Percentiles rank a stretch among this genome's conserved stretches.
These are phyloP conservation scores for Phylloscopus collybita DNA, from an alignment of 2,797 vertebrate genomes.

Conservation along the genomic window DNA sequence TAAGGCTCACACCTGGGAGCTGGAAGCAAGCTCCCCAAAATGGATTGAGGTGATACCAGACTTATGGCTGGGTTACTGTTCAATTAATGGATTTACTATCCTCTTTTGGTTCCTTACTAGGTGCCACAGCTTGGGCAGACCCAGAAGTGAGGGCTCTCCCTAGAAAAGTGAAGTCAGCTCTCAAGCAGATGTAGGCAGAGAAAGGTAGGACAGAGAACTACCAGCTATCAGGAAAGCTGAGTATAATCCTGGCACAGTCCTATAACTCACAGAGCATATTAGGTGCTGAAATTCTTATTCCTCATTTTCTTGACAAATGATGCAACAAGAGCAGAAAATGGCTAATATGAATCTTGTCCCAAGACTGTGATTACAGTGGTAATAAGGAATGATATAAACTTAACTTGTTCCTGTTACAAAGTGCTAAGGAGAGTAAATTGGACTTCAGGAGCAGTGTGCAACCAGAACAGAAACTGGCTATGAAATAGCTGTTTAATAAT, in stretches of 20 bases:
- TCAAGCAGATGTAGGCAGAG: neutral
- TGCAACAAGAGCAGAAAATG: conserved; percentile 51
- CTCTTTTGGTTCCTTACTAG: neutral
- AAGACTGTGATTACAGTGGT: neutral
- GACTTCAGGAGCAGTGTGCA: neutral
- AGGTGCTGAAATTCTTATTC: conserved; percentile 49
- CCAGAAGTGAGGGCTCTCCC: neutral
- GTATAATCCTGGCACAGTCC: neutral
- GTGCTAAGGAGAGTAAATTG: neutral
- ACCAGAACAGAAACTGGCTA: neutral
- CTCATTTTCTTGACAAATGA: conserved; percentile 72
- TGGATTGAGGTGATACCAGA: neutral
- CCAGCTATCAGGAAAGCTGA: conserved; percentile 8
- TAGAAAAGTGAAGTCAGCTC: neutral
- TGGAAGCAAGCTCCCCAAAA: neutral
- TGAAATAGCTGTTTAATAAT: neutral
- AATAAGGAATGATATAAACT: conserved; percentile 8
- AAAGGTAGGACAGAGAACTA: conserved; percentile 22
- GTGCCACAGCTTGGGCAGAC: neutral
- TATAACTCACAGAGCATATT: conserved; percentile 54
- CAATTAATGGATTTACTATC: neutral
- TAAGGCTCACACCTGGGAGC: neutral
- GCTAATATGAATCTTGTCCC: conserved; percentile 56
- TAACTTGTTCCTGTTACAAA: neutral
- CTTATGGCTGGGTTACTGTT: neutral